phyloP scores from a whole-genome alignment of 2,113 vertebrate genomes.

The Pheucticus melanocephalus region DNA sequence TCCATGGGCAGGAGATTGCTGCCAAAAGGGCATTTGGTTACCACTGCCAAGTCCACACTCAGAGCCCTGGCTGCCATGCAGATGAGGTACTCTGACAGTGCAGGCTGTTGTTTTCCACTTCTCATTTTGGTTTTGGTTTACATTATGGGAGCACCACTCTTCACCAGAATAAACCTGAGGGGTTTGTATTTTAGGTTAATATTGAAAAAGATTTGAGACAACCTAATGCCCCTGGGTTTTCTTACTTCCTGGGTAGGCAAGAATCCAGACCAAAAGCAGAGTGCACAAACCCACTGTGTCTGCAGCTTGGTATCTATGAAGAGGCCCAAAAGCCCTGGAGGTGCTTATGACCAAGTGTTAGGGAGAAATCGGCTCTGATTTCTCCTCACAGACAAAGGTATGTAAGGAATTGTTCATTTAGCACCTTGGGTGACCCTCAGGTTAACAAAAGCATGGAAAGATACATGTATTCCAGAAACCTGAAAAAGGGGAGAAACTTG shows the following conservation, averaged over 20 bases:
- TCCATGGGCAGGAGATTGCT: background rate
- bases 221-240: background rate
- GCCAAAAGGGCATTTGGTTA: background rate
- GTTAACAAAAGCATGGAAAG: background rate
- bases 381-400: background rate
- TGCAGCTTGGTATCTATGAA: background rate
- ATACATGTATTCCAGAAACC: background rate
- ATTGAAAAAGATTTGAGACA: background rate
- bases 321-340: background rate
- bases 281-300: background rate
- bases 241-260: background rate
- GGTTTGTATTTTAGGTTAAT: background rate
- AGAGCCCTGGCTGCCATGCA: background rate
- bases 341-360: background rate
- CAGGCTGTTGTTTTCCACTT: background rate
- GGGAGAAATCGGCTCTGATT: background rate
- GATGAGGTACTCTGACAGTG: background rate
- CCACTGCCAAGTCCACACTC: background rate
- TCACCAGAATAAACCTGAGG: background rate
- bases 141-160: background rate
- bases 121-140: background rate
- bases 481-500: background rate
- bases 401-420: background rate
- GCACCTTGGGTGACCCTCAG: background rate
- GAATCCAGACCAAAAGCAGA: background rate